Evolutionary conservation across 1,140 invertebrate genomes (phyloP), one percentile per base, ranked within the genome.

Genomic region (Bombyx mandarina): DNA sequence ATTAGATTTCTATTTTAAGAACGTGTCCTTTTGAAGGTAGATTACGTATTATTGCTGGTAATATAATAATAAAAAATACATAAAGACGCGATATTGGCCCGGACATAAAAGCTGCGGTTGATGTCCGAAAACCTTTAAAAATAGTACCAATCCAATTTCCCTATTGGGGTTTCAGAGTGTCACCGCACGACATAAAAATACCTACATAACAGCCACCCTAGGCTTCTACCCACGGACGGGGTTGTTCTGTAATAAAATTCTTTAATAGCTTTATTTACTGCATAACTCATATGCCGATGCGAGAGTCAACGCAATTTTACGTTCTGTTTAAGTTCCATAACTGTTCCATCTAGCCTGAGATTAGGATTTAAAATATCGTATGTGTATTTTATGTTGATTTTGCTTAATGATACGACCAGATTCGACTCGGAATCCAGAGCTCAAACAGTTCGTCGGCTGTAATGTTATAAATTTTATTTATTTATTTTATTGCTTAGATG

Each of bases 131-230:
- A 81, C 71, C 71, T 71, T 71, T 82, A 75, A 82, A 82, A 82
- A 75, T 77, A 81, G 73, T 81, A 79, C 73, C 76, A 82, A 82
- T 84, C 81, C 82, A 84, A 84, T 86, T 82, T 86, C 77, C 73
- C 75, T 81, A 82, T 79, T 77, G 76, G 70, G 66, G 73, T 72
- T 51, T 71, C 73, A 68, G 74, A 72, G 75, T 83, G 78, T 82
- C 75, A 80, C 75, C 68, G 74, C 72, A 71, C 77, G 80, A 81
- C 81, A 83, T 82, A 81, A 82, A 81, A 83, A 81, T 74, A 75
- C 69, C 71, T 73, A 74, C 71, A 68, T 78, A 78, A 81, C 73
- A 74, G 63, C 70, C 76, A 64, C 77, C 74, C 71, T 43, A 8
- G 22, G 46, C 54, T 12, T 56, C 62, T 59, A 63, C 58, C 60